Percentiles rank a stretch among this genome's conserved stretches.
Conservation (phyloP, 2,113 vertebrate species). For the Pangasianodon hypophthalmus region DNA sequence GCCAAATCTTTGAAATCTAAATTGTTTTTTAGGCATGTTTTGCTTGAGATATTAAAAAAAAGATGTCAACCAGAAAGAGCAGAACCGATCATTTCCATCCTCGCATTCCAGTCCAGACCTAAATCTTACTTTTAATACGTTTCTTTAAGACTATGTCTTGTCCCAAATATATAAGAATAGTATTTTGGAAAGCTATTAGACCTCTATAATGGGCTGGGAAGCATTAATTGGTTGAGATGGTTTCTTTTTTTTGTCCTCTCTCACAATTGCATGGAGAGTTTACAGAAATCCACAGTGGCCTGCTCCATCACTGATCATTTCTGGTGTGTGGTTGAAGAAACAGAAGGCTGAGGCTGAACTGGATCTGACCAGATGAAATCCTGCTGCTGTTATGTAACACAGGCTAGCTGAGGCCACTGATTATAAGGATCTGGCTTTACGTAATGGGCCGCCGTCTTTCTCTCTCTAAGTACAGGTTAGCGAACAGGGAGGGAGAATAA, state of each 20-base stretch:
- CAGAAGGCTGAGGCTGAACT: slow-evolving; percentile 60
- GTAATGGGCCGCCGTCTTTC: slow-evolving; percentile 49
- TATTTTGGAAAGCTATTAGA: too few species aligned
- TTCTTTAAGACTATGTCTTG: too few species aligned
- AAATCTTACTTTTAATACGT: too few species aligned
- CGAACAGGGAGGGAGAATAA: background rate
- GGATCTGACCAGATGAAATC: slow-evolving; percentile 63
- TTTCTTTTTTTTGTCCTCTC: background rate
- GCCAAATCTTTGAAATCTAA: background rate
- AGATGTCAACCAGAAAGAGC: too few species aligned
- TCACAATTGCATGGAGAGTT: background rate
- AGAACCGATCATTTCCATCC: background rate
- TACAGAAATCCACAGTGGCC: slow-evolving; percentile 60
- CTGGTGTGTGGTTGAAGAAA: slow-evolving; percentile 54
- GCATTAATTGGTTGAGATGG: background rate
- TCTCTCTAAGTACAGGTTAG: slow-evolving; percentile 15
- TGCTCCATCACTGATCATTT: slow-evolving; percentile 70
- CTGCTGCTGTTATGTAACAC: slow-evolving; percentile 66
- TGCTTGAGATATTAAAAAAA: background rate
- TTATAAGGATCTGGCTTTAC: slow-evolving; percentile 68
- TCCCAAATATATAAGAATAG: too few species aligned
- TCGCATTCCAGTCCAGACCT: background rate
- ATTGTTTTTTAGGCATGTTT: background rate
- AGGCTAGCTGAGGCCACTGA: slow-evolving; percentile 67
- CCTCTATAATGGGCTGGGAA: background rate